Evolutionary conservation across 2,113 vertebrate genomes (phyloP).

Genomic region (Gavia stellata): DNA sequence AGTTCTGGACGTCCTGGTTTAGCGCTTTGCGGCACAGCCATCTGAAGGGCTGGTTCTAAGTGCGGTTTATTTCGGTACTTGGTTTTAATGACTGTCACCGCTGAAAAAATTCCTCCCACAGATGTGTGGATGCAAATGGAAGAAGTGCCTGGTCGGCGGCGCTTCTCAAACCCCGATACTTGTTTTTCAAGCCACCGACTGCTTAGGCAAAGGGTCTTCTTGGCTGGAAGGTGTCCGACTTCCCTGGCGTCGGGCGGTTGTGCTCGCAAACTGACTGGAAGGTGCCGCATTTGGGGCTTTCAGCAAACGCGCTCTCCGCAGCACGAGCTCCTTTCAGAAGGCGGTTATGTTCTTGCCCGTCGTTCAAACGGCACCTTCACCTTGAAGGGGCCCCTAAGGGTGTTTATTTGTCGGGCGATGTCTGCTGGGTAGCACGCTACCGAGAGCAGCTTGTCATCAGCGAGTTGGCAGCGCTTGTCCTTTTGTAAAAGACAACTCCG

Average conservation of each 20-base stretch:
- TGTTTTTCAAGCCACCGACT: neutral
- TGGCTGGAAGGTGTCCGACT: neutral
- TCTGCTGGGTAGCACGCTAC: neutral
- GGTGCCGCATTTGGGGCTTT: neutral
- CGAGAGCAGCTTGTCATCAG: neutral
- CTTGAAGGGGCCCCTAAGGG: neutral
- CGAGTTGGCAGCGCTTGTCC: neutral
- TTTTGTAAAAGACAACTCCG: neutral
- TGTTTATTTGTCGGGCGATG: too few species aligned
- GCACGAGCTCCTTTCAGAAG: too few species aligned
- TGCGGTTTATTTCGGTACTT: neutral
- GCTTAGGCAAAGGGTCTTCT: neutral
- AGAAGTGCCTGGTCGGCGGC: neutral
- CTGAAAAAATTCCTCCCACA: neutral
- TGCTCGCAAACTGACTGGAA: neutral
- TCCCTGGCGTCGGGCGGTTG: neutral
- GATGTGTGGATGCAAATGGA: neutral
- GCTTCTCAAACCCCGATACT: neutral
- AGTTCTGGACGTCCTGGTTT: neutral
- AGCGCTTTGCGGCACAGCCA: rapidly evolving
- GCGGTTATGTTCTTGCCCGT: neutral
- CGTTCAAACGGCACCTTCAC: too few species aligned
- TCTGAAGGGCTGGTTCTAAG: neutral
- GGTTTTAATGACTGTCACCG: neutral
- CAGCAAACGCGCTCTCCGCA: neutral